Base-by-base conservation (phyloP, 2,797 vertebrate species). In the Sebastes goodei region DNA sequence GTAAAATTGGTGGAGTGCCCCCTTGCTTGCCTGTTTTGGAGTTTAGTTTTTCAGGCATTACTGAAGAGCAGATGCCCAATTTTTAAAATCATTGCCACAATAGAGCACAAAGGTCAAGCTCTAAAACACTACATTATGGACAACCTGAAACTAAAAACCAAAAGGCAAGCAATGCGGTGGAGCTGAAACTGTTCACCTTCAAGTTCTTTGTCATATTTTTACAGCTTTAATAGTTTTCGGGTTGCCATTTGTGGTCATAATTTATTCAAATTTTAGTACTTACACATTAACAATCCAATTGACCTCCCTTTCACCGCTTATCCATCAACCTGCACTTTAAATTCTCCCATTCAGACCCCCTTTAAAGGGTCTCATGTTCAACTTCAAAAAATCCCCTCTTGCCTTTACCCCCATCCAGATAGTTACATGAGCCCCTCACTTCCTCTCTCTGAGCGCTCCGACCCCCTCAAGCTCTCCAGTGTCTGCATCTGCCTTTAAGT, bases 401-500 rank as follows among this genome's bases (percentile, higher is more conserved):
- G 7, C 25, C n/a, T 57, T 46, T 14, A 27, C 65, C 66, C 8
- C 46, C 73, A 29, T 27, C 70, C 53, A 27, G 38, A 71, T 33
- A 69, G 80, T 59, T 64, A 81, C 72, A 81, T 10, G n/a, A 90
- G 68, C 63, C 81, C 87, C 71, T 86, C 29, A 29, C 70, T 78
- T 20, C 55, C 21, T 32, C 21, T 42, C 46, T 42, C 46, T 32
- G 20, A 72, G 33, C 65, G 70, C 76, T 10, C 49, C 5, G 60
- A 52, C 85, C 84, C 74, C 74, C 83, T 77, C 21, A n/a, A 59
- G 67, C 73, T 80, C 88, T 90, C 81, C 67, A 10, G 29, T 87
- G 85, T 90, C 86, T 69, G 67, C 61, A 7, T 81, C 64, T 70
- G 56, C 74, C 65, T 84, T 87, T 86, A 82, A 89, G 85, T 83